Evolutionary conservation across 1,140 invertebrate genomes (phyloP), one percentile per base, ranked within the genome.

Genomic region (Pachyrhynchus sulphureomaculatus): DNA sequence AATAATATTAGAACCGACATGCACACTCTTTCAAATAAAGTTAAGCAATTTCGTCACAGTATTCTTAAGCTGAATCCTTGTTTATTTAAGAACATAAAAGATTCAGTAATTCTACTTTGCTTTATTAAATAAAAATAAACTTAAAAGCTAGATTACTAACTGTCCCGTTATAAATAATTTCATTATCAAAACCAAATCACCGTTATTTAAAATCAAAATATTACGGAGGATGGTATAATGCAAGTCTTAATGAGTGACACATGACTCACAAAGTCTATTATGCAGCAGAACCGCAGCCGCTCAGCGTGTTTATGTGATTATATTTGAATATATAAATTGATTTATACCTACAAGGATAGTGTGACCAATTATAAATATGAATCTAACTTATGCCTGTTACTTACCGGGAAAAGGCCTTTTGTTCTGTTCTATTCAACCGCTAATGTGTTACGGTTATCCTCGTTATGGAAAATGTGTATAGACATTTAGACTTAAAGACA

Each of bases 271-370:
- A 45, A 52, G 51, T 51, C 56, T 56, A 54, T 65, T 59, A 65
- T 65, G 39, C 56, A 29, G 41, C 52, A 59, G 33, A 45, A 34
- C 42, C 45, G 44, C 39, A 29, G 48, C 53, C 56, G 37, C 56
- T n/a, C 34, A 32, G 51, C 36, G 52, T 60, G 62, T 65, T 65
- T 65, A 65, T 65, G 56, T 42, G 56, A 65, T 65, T 65, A 65
- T 65, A 65, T 65, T 65, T 65, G 48, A 65, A 65, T 65, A 65
- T 34, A 65, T 65, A 65, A 65, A 65, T 65, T 65, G 56, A 60
- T 55, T 65, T 32, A 60, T 41, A 47, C 62, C 51, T 65, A 65
- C 56, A 57, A 41, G 41, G 39, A 53, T 37, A 41, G 44, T 51
- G 61, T 49, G 55, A 53, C 56, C 51, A 65, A 65, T 65, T 55